Conservation (phyloP, 2,797 vertebrate species). For the Pseudopleuronectes americanus region DNA sequence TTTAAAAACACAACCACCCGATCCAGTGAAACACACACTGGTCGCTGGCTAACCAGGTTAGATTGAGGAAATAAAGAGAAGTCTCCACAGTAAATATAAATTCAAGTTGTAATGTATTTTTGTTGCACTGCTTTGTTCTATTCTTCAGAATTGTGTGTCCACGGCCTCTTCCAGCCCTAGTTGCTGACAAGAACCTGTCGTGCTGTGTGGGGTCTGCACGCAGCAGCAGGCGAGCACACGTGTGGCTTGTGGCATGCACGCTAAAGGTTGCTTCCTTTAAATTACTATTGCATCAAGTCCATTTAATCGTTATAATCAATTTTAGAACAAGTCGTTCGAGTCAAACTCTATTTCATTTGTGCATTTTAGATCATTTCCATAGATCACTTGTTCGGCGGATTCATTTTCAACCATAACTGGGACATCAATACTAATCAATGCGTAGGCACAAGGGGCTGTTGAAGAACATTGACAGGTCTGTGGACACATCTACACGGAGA, state of each 20-base stretch:
- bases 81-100: conserved; percentile 28
- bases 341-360: conserved; percentile 15
- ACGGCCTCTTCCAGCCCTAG: conserved; percentile 24
- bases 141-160: conserved; percentile 49
- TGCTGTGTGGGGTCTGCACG: conserved; percentile 22
- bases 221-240: not conserved
- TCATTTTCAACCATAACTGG: conserved; percentile 34
- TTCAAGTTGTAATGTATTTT: conserved; percentile 22
- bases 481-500: conserved; percentile 52
- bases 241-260: conserved; percentile 26
- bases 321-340: conserved; percentile 4
- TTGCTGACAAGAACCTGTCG: conserved; percentile 32
- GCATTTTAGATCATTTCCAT: conserved; percentile 14
- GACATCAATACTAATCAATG: conserved; percentile 50
- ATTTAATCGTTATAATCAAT: conserved; percentile 7
- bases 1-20: conserved; percentile 4
- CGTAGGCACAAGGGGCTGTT: conserved; percentile 15
- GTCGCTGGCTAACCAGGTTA: conserved; percentile 14
- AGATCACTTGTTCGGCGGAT: conserved; percentile 30
- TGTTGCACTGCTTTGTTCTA: conserved; percentile 31
- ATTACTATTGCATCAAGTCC: conserved; percentile 20
- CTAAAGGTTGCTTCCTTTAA: conserved; percentile 24
- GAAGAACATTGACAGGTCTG: conserved; percentile 45
- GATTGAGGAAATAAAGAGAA: conserved; percentile 5
- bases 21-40: conserved; percentile 28